Base-by-base conservation (phyloP, 2,888 invertebrate species). In the Chloroclysta siterata region DNA sequence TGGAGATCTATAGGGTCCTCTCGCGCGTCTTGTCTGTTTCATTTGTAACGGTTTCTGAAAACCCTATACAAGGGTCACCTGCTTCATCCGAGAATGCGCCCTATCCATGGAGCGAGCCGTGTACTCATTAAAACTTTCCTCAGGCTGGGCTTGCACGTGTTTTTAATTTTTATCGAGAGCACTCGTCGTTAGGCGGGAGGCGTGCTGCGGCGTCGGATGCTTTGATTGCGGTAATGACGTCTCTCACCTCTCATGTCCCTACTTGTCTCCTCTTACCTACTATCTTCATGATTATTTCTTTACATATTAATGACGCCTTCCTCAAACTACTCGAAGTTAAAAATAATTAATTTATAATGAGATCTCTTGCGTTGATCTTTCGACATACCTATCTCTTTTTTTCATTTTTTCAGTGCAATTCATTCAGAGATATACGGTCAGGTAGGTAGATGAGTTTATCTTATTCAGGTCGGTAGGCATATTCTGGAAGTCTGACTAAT, bases 121-220 rank as follows among this genome's bases (percentile, higher is more conserved):
- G 89, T 89, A 86, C 87, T 92, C 93, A 93, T 93, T 93, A 93
- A 93, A 93, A 93, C 86, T 93, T 93, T 93, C 91, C 91, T 93
- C 88, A 86, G 90, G 84, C 89, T 85, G 87, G 86, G 88, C 85
- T 85, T 89, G 92, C 92, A 92, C 92, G 91, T 93, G 93, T 93
- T 93, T 93, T 93, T 93, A 93, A 92, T 93, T 93, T 93, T 92
- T 93, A 93, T 93, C 92, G 93, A 93, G 92, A 92, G 91, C 89
- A 80, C 92, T 93, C 87, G 81, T 90, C 89, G 90, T 90, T 89
- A 89, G 87, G 51, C 51, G 33, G 72, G 76, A 71, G 70, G 68
- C 80, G 79, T 79, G 80, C 83, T 83, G 85, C 82, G 86, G 87
- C n/a, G 83, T 82, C 80, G 83, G 78, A 75, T 79, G 88, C 91